These are phyloP conservation scores for Pasiphila rectangulata DNA, from an alignment of 2,888 invertebrate genomes.

Conservation along the genomic window DNA sequence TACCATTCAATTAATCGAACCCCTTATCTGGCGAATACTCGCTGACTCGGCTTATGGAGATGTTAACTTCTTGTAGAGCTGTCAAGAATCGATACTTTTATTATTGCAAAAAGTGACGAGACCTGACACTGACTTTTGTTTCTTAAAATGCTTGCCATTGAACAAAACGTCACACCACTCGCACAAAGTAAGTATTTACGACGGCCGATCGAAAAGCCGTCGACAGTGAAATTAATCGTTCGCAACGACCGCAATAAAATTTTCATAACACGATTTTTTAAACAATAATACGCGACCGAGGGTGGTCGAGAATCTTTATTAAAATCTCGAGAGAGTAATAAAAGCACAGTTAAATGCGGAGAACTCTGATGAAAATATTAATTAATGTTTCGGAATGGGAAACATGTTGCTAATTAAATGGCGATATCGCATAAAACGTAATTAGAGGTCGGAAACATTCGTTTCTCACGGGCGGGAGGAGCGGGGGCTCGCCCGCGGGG, in stretches of 20 bases:
- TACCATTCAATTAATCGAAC: conserved; percentile 64
- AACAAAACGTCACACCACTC: conserved; percentile 40
- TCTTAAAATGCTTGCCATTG: conserved; percentile 47
- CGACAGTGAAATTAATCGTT: conserved; percentile 56
- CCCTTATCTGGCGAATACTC: conserved; percentile 63
- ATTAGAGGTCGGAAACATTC: conserved; percentile 76
- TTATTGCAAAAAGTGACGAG: conserved; percentile 52
- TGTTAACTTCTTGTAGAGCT: conserved; percentile 48
- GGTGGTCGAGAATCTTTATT: conserved; percentile 79
- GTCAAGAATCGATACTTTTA: conserved; percentile 49
- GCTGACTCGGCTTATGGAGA: conserved; percentile 47
- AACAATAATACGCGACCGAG: conserved; percentile 70
- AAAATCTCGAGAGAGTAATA: conserved; percentile 78
- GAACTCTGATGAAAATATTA: conserved; percentile 80
- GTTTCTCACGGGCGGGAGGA: conserved; percentile 68
- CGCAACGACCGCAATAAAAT: conserved; percentile 59
- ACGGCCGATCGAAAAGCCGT: conserved; percentile 49
- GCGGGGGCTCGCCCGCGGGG: conserved; percentile 29
- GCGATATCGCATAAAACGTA: conserved; percentile 79
- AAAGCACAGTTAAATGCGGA: conserved; percentile 78
- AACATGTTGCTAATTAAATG: conserved; percentile 81
- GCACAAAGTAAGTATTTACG: conserved; percentile 47
- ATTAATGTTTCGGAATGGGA: conserved; percentile 79
- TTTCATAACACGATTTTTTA: conserved; percentile 67
- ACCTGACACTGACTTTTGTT: conserved; percentile 38